phyloP scores from a whole-genome alignment of 2,797 vertebrate genomes.

The Buceros bicornis region DNA sequence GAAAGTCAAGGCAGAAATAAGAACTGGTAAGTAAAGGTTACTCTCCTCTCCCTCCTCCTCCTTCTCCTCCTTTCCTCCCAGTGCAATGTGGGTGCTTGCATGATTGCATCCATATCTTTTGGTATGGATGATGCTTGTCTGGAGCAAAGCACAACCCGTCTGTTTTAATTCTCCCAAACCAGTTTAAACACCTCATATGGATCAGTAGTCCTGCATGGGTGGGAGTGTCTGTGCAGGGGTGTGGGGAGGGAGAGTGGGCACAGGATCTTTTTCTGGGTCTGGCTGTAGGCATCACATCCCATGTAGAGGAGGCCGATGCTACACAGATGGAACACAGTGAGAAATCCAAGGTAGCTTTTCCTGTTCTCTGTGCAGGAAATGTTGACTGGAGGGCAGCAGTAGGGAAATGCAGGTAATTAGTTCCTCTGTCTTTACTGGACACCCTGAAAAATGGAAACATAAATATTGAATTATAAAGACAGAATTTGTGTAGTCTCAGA shows the following conservation, averaged over 20 bases:
- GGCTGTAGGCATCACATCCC: background rate
- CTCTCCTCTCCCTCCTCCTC: background rate
- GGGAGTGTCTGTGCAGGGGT: no score
- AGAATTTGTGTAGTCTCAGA: background rate
- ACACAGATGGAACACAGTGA: background rate
- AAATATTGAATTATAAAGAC: background rate
- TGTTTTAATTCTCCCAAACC: background rate
- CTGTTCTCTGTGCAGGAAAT: background rate
- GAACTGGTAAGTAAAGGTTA: slow-evolving; percentile 20
- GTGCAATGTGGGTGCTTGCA: background rate
- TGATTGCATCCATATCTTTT: background rate
- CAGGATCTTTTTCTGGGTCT: background rate
- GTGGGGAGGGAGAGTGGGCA: background rate
- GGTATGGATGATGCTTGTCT: background rate
- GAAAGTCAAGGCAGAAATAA: slow-evolving; percentile 8
- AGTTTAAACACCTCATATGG: background rate
- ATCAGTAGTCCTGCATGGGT: background rate
- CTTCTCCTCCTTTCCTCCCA: background rate
- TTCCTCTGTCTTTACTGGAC: background rate
- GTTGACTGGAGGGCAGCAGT: background rate
- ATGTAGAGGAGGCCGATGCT: background rate
- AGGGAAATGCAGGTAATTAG: background rate
- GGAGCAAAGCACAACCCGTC: background rate
- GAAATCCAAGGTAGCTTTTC: background rate
- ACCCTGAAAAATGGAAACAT: background rate